Evolutionary conservation across 2,888 invertebrate species (phyloP), one percentile per base, ranked within the genome.

Genomic region (Dione juno): DNA sequence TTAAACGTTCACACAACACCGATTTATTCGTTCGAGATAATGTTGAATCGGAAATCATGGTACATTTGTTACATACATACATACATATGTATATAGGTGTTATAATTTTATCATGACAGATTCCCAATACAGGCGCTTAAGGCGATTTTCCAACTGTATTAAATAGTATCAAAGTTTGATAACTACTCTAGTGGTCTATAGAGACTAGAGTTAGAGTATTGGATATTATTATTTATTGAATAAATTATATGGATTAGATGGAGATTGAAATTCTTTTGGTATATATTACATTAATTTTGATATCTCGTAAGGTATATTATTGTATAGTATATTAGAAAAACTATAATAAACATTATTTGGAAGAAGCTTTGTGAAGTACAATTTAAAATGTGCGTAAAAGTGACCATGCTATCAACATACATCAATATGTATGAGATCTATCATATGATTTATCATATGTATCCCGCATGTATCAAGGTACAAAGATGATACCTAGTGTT

Each of bases 71-170:
- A 2, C 28, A 28, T 28, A 3, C 28, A 28, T 3, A 28, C 28
- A 61, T 45, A 11, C 3, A 43, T 6, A 37, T 16, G 5, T 57
- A 37, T 37, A 9, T 59, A 16, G 28, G 45, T 61, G n/a, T 45
- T 45, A 61, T 61, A 61, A 61, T 61, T 61, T 61, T 61, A 40
- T 50, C 50, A n/a, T 64, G 64, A 64, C 64, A 64, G 35, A 16
- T 52, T 64, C 19, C 64, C 64, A 64, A 64, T 64, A 64, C 8
- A 37, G 21, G 21, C 13, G 64, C 48, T 50, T 48, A 37, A 37
- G 64, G 64, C 64, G 13, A 35, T 64, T 40, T 64, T 35, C 13
- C 28, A 21, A 64, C 64, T 16, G n/a, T 50, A 64, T 50, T 35
- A 64, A 64, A 37, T 58, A 48, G 19, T 45, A 61, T 28, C n/a